Evolutionary conservation across 2,797 vertebrate species (phyloP), one percentile per base, ranked within the genome.

Genomic region (Hafferia zeledoni): DNA sequence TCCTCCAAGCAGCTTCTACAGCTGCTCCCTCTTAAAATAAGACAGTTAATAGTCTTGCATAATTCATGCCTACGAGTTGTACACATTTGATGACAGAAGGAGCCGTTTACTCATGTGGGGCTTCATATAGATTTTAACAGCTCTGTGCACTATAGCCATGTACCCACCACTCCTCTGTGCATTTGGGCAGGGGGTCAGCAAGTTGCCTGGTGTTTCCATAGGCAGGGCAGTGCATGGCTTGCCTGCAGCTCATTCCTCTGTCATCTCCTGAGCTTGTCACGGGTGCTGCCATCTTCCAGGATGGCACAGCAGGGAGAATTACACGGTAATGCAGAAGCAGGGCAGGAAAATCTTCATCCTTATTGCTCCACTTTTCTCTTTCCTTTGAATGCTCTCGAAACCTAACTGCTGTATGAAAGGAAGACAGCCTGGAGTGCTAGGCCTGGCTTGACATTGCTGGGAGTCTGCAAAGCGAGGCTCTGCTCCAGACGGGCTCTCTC

Each of bases 21-120:
- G 89, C 97, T 97, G 93, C 89, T 95, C 27, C 47, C 87, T 87
- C 85, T 94, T 93, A 85, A 69, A 89, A 94, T 93, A 95, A 82
- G 84, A 90, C 86, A 87, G 93, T 94, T 96, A 95, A 97, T 95
- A 84, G 47, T 47, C 92, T 92, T 98, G 97, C 97, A 98, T 98
- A 98, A 98, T 98, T 98, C 96, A 98, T 98, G 96, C 96, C 95
- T 97, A 97, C 95, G 97, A 96, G 94, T 95, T 98, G 94, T 97
- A 97, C 37, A 50, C 89, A 64, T 76, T 79, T 94, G 95, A 97
- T 97, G 95, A 97, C 96, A 97, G 98, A 97, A 96, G 96, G 96
- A 98, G 88, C 76, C 43, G 95, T 98, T 97, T 97, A 94, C 83
- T 35, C 55, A 27, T 4, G 4, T 91, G 71, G 85, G 94, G 83